These are phyloP conservation scores for Bellardia pandia DNA, from an alignment of 2,888 invertebrate species.

Conservation along the genomic window DNA sequence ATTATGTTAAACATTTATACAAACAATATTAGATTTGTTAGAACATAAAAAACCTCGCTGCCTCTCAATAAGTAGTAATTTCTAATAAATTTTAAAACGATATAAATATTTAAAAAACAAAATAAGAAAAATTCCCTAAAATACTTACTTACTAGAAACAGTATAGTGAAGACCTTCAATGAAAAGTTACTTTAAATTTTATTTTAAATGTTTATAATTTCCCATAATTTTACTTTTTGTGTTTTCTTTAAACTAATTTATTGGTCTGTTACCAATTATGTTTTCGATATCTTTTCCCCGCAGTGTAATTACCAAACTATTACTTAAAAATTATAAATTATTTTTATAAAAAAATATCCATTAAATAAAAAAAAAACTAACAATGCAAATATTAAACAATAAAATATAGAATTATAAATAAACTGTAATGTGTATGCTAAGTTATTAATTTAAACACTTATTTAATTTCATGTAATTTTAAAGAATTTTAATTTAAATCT, in stretches of 20 bases:
- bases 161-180: conserved; percentile 24
- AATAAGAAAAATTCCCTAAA: conserved; percentile 8
- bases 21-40: conserved; percentile 53
- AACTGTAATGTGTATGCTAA: conserved; percentile 59
- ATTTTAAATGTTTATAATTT: conserved; percentile 35
- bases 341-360: conserved; percentile 21
- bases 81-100: conserved; percentile 57
- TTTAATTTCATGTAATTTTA: conserved; percentile 54
- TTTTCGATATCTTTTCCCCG: conserved; percentile 11
- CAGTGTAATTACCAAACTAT: conserved; percentile 37
- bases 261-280: background rate
- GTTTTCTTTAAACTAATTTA: background rate
- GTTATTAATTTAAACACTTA: conserved; percentile 60
- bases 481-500: conserved; percentile 36
- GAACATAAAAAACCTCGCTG: conserved; percentile 80
- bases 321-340: conserved; percentile 52
- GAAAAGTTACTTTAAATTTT: conserved; percentile 31
- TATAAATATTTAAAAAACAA: conserved; percentile 49
- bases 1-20: conserved; percentile 64
- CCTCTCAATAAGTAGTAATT: conserved; percentile 80
- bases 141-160: background rate
- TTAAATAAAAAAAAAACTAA: conserved; percentile 29
- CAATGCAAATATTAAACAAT: conserved; percentile 62
- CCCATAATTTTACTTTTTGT: conserved; percentile 60
- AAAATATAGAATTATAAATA: conserved; percentile 50